These are phyloP conservation scores for Lacerta bilineata DNA, from an alignment of 2,797 vertebrate species.

Conservation along the genomic window DNA sequence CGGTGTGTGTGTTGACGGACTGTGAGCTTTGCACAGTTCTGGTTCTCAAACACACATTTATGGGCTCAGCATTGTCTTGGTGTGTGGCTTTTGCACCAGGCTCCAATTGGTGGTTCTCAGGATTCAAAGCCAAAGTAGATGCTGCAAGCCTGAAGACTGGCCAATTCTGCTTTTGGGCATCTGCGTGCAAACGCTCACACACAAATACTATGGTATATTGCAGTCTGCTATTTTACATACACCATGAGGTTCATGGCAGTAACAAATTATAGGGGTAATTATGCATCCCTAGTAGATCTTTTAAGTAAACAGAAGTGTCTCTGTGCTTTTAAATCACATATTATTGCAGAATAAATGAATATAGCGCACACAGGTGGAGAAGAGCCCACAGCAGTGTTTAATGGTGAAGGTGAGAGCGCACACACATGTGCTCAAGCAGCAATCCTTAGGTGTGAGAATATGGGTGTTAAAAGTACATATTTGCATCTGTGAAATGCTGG, in stretches of 20 bases:
- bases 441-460: slow-evolving; percentile 2
- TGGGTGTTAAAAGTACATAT: not conserved
- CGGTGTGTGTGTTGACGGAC: not conserved
- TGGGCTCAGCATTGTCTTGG: not conserved
- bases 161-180: not conserved
- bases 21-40: not conserved
- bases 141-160: not conserved
- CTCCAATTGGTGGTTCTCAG: not conserved
- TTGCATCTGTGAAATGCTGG: not conserved
- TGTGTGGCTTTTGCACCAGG: not conserved
- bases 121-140: not conserved
- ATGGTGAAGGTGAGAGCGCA: not conserved
- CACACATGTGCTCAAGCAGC: not conserved
- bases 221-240: not conserved
- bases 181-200: not conserved
- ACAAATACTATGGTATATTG: not conserved
- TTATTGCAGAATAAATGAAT: not conserved
- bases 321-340: slow-evolving; percentile 19
- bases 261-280: not conserved
- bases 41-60: not conserved
- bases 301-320: not conserved
- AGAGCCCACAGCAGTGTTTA: slow-evolving; percentile 4
- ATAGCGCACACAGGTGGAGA: slow-evolving; percentile 5
- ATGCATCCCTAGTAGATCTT: not conserved
- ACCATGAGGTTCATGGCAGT: not conserved